Percentiles rank a stretch among this genome's conserved stretches.
phyloP scores from a whole-genome alignment of 2,113 vertebrate species.

The Oenanthe melanoleuca region DNA sequence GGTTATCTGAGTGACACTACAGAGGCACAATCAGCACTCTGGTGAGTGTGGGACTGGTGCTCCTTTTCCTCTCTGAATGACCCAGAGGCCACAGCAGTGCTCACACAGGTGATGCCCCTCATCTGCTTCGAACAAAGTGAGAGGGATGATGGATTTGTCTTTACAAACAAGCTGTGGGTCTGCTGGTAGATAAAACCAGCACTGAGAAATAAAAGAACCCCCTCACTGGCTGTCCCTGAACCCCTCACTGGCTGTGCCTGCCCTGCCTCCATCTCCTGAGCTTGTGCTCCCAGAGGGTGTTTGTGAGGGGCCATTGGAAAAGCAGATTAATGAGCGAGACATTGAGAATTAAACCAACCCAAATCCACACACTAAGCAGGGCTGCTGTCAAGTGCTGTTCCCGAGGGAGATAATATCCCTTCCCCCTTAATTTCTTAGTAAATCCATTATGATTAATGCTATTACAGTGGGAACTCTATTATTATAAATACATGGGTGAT shows the following conservation, averaged over 20 bases:
- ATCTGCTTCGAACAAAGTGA: no score
- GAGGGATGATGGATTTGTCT: no score
- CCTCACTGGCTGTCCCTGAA: neutral
- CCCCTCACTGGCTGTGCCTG: neutral
- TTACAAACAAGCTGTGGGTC: no score
- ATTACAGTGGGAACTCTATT: constrained; percentile 29
- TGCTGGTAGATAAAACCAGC: no score
- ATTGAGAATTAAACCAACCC: neutral
- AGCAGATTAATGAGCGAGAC: constrained; percentile 10
- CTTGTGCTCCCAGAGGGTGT: neutral
- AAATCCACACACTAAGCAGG: neutral
- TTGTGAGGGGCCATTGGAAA: neutral
- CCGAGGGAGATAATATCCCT: constrained; percentile 20
- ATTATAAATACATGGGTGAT: constrained; percentile 35
- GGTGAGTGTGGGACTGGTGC: no score
- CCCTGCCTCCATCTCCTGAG: neutral
- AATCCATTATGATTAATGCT: constrained; percentile 52
- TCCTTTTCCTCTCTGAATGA: no score
- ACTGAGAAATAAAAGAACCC: no score
- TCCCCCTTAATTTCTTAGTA: constrained; percentile 21
- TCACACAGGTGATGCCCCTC: no score
- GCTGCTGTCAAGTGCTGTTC: constrained; percentile 3
- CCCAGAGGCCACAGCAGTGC: no score
- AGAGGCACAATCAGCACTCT: no score
- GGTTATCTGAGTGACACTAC: no score